Conservation (phyloP, 2,113 vertebrate species). For the Peromyscus maniculatus region DNA sequence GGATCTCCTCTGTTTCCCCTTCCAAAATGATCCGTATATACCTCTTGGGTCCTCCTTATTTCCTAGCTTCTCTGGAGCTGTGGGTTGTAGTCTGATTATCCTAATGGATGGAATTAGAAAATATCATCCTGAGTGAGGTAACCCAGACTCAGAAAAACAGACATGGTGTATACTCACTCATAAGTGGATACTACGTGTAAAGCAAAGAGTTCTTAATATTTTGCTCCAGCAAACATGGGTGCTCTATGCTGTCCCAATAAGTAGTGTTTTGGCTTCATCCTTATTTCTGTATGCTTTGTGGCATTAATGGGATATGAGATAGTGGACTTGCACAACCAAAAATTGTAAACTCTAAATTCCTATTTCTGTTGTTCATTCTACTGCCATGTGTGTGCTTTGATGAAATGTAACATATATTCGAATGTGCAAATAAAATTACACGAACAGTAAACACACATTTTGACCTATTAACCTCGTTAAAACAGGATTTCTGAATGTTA, state of each 20-base stretch:
- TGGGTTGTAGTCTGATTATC: no score
- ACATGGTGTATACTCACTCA: no score
- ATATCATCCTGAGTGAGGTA: no score
- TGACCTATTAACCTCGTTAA: neutral
- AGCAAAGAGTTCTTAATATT: neutral
- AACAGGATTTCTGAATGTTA: slow-evolving; percentile 32
- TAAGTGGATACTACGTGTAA: no score
- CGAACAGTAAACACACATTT: neutral
- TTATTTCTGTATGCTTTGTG: neutral
- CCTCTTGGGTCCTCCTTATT: no score
- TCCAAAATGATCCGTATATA: no score
- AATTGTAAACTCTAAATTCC: neutral
- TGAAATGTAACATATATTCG: neutral
- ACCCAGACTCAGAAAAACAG: no score
- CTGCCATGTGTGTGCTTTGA: neutral
- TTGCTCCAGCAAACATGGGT: neutral
- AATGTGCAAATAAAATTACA: slow-evolving; percentile 12
- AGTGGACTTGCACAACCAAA: neutral
- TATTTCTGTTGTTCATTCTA: neutral
- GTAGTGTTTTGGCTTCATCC: neutral
- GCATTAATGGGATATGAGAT: neutral
- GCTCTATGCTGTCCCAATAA: neutral
- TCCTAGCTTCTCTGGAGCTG: no score
- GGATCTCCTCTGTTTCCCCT: no score
- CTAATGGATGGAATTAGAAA: no score